These are phyloP conservation scores for Cephus rjabovi DNA, from an alignment of 2,888 invertebrate species.

Conservation along the genomic window DNA sequence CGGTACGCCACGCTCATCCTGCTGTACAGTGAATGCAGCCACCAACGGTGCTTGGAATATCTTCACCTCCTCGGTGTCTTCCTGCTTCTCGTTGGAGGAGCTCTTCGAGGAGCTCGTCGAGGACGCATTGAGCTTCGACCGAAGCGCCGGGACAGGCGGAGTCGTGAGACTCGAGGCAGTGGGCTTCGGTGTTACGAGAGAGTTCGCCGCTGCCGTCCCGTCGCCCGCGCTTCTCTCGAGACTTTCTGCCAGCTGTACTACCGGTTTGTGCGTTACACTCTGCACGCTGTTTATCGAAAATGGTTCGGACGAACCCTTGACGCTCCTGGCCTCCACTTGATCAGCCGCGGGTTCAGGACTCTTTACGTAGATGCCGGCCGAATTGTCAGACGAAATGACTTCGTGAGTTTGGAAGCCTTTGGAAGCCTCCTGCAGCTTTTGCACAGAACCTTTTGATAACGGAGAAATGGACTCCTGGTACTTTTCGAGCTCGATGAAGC, in stretches of 20 bases:
- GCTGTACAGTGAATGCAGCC: slow-evolving; percentile 87
- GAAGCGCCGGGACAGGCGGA: slow-evolving; percentile 1
- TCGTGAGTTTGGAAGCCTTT: slow-evolving; percentile 44
- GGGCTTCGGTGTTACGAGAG: slow-evolving; percentile 50
- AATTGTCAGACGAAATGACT: slow-evolving; percentile 36
- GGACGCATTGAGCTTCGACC: slow-evolving; percentile 5
- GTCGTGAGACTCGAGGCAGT: slow-evolving; percentile 37
- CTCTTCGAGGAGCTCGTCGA: slow-evolving; percentile 21
- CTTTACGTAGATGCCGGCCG: slow-evolving; percentile 35
- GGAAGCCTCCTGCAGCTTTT: neutral
- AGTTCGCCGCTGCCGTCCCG: slow-evolving; percentile 50
- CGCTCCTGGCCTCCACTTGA: slow-evolving; percentile 33
- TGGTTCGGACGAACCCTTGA: slow-evolving; percentile 19
- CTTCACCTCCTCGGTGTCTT: slow-evolving; percentile 74
- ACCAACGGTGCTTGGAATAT: slow-evolving; percentile 85
- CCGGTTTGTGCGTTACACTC: slow-evolving; percentile 38
- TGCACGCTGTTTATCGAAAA: slow-evolving; percentile 26
- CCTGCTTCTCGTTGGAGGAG: slow-evolving; percentile 68
- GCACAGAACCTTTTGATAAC: neutral
- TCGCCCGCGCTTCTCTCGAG: slow-evolving; percentile 52
- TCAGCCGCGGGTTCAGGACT: slow-evolving; percentile 34
- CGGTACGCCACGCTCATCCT: slow-evolving; percentile 83
- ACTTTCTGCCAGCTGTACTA: slow-evolving; percentile 39
- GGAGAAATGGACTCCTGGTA: slow-evolving; percentile 32
- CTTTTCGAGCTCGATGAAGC: slow-evolving; percentile 53